Evolutionary conservation across 2,888 invertebrate species (phyloP), one percentile per base, ranked within the genome.

Genomic region (Sicus ferrugineus): DNA sequence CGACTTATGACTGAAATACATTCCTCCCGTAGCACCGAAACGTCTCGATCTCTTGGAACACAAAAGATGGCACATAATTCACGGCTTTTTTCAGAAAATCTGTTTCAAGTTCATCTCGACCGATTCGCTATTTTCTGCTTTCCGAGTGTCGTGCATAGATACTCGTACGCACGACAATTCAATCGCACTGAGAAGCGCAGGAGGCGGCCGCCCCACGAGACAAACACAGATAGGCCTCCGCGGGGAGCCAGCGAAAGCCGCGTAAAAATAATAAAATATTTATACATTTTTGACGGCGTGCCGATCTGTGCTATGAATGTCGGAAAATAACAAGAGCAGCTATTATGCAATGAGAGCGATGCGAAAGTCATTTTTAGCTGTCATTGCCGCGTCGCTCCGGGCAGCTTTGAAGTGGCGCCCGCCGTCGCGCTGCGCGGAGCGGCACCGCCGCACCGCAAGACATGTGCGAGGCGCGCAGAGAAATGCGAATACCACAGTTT

Each of bases 241-340:
- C 38, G 5, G 38, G 11, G 7, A 34, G 38, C 58, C 30, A 31
- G 5, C 1, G 16, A 31, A 16, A 26, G 23, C 3, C 9, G 6
- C 50, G 19, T 26, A 6, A 54, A 7, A 6, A 26, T 1, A 54
- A 56, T 31, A 50, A 65, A 68, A 62, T 9, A 70, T 54, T 67
- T 54, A 64, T 9, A 59, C 5, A 34, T 11, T 11, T 34, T 34
- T 34, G 38, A 9, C 7, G 11, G 11, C 11, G 11, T 34, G 11
- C 5, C 11, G 38, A n/a, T 34, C 38, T 5, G 7, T 5, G 7
- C 9, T 38, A 59, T 21, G 19, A 59, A 59, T 59, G 21, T 59
- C 38, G 34, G 19, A 21, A 14, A 50, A n/a, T n/a, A 21, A 52
- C 59, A 54, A 54, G 26, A 54, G 26, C 4, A 21, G 11, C 54